Base-by-base conservation (phyloP, 2,888 invertebrate genomes). In the Lingula anatina region DNA sequence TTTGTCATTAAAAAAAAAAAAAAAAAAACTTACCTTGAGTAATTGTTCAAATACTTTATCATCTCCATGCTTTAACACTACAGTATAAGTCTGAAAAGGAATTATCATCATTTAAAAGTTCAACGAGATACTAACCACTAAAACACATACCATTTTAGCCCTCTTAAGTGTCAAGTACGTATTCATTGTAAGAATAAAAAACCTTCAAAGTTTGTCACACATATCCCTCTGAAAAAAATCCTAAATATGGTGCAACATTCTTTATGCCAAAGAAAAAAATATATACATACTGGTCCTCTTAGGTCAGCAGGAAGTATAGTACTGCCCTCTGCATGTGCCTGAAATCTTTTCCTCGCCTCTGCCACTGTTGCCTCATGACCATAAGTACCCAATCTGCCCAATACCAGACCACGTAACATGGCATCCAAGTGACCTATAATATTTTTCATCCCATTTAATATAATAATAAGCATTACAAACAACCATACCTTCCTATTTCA, bases 251-350 rank as follows among this genome's bases (percentile, higher is more conserved):
- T 20, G 41, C 9, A n/a, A 18, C n/a, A 35, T 7, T 21, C 15
- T 5, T 18, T 21, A 38, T 9, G 21, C 9, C 18, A 41, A 35
- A 27, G 26, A 26, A 42, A 18, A 42, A 12, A 21, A 36, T 4
- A 43, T n/a, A 28, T 12, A 62, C 65, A 59, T 56, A 78, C 92
- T 53, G 89, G 85, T 63, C 85, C 84, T 55, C 92, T 84, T 60
- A 92, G 80, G 81, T 93, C 95, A n/a, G 93, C 93, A 25, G 88
- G 84, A 56, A 92, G 80, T n/a, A 53, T 53, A n/a, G 53, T 51
- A n/a, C 51, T 56, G 0, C 66, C 68, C 21, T 51, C 53, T 38
- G 60, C 59, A 76, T 92, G 92, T 52, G 80, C 81, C 53, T 83
- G 82, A 62, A 82, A 86, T 70, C 87, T 82, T 56, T 71, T 81